These are phyloP conservation scores for Platalea minor DNA, from an alignment of 2,797 vertebrate species.

Conservation along the genomic window DNA sequence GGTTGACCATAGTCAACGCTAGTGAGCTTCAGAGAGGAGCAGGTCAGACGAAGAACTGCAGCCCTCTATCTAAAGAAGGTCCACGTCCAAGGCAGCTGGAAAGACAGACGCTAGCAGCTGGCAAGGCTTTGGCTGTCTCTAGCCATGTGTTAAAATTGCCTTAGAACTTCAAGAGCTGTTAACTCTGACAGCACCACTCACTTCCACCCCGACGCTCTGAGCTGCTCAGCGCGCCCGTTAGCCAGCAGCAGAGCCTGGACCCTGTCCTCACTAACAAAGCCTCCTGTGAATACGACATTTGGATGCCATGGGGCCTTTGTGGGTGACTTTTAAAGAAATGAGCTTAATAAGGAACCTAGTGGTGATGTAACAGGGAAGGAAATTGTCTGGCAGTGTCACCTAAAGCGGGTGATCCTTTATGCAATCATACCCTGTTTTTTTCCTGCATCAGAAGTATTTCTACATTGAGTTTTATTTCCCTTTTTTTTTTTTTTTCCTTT, in stretches of 20 bases:
- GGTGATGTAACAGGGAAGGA: not conserved
- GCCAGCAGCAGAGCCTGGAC: not conserved
- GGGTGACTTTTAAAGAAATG: not conserved
- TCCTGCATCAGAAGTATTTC: not conserved
- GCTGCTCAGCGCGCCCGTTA: not conserved
- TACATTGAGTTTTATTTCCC: not conserved
- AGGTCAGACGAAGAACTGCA: not conserved
- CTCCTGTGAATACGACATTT: not conserved
- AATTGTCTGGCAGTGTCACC: not conserved
- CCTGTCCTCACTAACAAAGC: not conserved
- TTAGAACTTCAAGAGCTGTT: not conserved
- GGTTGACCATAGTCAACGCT: not conserved
- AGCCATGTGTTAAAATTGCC: not conserved
- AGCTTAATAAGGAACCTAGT: not conserved
- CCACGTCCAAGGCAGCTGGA: not conserved
- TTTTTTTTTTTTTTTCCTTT: too few species aligned
- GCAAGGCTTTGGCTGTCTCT: not conserved
- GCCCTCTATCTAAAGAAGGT: not conserved
- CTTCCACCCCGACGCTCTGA: fast-evolving
- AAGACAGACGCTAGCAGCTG: not conserved
- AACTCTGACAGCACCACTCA: not conserved
- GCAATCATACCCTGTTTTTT: not conserved
- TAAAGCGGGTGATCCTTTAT: not conserved
- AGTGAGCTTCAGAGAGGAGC: not conserved
- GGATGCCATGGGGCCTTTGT: not conserved